phyloP scores from a whole-genome alignment of 2,797 vertebrate species.

The Pteronotus mesoamericanus region DNA sequence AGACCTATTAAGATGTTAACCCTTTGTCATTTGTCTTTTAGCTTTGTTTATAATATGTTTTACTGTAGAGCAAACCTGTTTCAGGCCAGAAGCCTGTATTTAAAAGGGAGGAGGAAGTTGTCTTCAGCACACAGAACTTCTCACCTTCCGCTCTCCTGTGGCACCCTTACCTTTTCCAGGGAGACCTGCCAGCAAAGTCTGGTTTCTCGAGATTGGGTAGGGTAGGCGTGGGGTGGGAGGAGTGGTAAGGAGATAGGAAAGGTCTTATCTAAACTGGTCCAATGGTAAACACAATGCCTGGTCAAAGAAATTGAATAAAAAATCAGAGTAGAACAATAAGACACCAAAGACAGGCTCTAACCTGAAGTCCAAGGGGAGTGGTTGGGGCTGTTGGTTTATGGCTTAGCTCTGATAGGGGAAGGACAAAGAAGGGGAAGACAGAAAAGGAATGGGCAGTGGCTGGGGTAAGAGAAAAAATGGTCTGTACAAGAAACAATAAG shows the following conservation, averaged over 20 bases:
- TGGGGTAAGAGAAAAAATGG: not conserved
- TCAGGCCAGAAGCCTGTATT: not conserved
- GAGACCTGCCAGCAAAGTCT: not conserved
- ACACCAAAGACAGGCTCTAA: not conserved
- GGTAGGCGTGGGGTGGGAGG: no score
- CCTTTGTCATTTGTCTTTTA: not conserved
- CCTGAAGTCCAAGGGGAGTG: not conserved
- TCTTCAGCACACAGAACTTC: not conserved
- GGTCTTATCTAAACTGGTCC: not conserved
- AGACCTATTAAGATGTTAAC: not conserved
- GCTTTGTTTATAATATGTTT: not conserved
- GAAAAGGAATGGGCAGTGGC: not conserved
- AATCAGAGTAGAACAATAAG: not conserved
- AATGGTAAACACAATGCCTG: not conserved
- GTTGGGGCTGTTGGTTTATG: not conserved
- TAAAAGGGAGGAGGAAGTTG: not conserved
- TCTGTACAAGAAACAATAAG: not conserved
- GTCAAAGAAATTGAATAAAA: not conserved
- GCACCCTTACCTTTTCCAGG: not conserved
- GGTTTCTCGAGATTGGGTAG: not conserved
- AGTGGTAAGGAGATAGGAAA: not conserved
- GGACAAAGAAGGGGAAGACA: not conserved
- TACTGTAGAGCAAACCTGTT: not conserved
- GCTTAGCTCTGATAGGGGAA: not conserved
- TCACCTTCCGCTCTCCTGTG: not conserved